These are phyloP conservation scores for Austrolebias charrua DNA, from an alignment of 2,797 vertebrate species.

Conservation along the genomic window DNA sequence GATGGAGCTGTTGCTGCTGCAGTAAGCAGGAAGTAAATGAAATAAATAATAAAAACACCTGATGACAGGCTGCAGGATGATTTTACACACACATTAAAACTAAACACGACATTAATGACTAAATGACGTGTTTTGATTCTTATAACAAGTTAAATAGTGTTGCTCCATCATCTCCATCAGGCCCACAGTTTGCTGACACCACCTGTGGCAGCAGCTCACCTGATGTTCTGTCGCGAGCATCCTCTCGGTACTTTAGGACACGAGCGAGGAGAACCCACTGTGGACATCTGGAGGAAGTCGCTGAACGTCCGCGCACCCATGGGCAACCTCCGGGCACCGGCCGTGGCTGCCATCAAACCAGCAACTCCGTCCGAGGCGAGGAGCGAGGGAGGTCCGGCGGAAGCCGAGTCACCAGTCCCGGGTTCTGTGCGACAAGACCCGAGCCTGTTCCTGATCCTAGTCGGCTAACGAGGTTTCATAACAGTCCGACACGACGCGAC, in stretches of 20 bases:
- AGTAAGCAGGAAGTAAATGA: too few relatives aligned
- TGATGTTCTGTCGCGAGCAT: constrained; percentile 78
- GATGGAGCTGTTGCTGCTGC: too few relatives aligned
- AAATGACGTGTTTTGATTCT: too few relatives aligned
- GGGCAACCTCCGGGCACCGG: constrained; percentile 75
- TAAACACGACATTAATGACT: too few relatives aligned
- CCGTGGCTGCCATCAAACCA: constrained; percentile 75
- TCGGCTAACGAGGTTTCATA: constrained; percentile 58
- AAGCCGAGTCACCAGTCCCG: constrained; percentile 1
- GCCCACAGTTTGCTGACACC: too few relatives aligned
- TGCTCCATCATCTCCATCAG: too few relatives aligned
- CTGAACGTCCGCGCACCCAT: constrained; percentile 81
- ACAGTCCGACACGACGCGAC: constrained; percentile 46
- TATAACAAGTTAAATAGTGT: too few relatives aligned
- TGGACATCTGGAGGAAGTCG: constrained; percentile 77
- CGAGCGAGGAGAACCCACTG: constrained; percentile 68
- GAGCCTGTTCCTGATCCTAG: constrained; percentile 2
- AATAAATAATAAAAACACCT: too few relatives aligned
- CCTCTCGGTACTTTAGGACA: constrained; percentile 57
- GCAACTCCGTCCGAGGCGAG: constrained; percentile 18
- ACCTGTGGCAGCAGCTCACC: constrained; percentile 70
- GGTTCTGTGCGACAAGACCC: background rate
- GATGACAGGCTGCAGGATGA: too few relatives aligned
- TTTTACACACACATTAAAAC: too few relatives aligned
- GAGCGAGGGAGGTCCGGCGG: background rate